Percentiles rank a stretch among this genome's conserved stretches.
Evolutionary conservation across 2,888 invertebrate genomes (phyloP).

Genomic region (Cylloceria caligata): DNA sequence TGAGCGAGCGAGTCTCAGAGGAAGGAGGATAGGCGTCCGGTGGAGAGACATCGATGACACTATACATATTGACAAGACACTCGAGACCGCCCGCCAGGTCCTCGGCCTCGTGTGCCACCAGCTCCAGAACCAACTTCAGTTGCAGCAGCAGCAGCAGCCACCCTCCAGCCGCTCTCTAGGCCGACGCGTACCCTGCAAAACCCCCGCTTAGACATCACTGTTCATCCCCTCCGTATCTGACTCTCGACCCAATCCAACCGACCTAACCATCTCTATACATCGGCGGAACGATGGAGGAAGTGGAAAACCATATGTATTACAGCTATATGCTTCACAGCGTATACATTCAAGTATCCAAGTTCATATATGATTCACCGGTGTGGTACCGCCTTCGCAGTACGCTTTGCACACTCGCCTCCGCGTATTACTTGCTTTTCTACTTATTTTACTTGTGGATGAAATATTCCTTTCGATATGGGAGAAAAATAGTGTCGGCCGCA

Average conservation of each 20-base stretch:
- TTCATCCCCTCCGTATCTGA: conserved; percentile 53
- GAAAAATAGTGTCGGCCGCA: conserved; percentile 46
- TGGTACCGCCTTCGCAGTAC: conserved; percentile 15
- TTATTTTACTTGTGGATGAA: conserved; percentile 47
- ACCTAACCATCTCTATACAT: conserved; percentile 58
- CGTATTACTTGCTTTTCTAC: conserved; percentile 33
- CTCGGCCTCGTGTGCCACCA: conserved; percentile 62
- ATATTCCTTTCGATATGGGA: conserved; percentile 48
- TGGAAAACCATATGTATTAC: conserved; percentile 50
- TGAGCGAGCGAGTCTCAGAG: conserved; percentile 69
- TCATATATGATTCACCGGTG: conserved; percentile 8
- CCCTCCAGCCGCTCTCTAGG: conserved; percentile 44
- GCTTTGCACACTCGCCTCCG: conserved; percentile 9
- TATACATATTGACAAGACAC: conserved; percentile 85
- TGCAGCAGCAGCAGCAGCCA: conserved; percentile 46
- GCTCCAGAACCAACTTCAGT: conserved; percentile 62
- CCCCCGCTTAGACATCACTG: conserved; percentile 11
- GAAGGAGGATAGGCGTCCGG: conserved; percentile 77
- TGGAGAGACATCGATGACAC: conserved; percentile 84
- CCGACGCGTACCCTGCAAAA: conserved; percentile 51
- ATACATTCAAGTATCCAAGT: conserved; percentile 34
- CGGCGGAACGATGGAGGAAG: conserved; percentile 47
- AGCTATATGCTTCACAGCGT: conserved; percentile 16
- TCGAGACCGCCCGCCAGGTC: conserved; percentile 76
- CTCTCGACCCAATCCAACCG: conserved; percentile 66